phyloP scores from a whole-genome alignment of 2,797 vertebrate species.

The Sciurus carolinensis region DNA sequence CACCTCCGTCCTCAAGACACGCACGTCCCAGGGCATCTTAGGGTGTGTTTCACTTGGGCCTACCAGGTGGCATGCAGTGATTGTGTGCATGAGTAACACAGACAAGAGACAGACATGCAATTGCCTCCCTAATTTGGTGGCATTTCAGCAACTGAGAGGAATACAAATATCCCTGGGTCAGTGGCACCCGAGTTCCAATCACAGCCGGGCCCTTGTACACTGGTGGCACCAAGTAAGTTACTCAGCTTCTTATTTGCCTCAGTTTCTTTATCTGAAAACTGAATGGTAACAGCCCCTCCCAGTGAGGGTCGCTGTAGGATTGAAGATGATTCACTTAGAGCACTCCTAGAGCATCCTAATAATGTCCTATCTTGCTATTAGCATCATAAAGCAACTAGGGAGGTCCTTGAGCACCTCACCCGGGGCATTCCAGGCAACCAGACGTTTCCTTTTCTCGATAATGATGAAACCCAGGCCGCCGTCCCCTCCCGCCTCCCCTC shows the following conservation, averaged over 20 bases:
- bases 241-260: background rate
- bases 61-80: background rate
- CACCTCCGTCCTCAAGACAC: background rate
- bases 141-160: background rate
- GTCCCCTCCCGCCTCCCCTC: background rate
- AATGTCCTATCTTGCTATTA: too few species aligned
- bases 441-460: background rate
- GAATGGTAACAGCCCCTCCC: background rate
- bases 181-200: background rate
- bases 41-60: background rate
- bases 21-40: background rate
- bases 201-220: background rate
- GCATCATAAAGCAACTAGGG: background rate
- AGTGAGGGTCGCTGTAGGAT: background rate
- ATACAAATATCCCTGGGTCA: background rate
- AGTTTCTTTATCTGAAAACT: background rate
- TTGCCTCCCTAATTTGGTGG: background rate
- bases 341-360: fast-evolving
- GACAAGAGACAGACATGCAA: background rate
- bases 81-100: background rate
- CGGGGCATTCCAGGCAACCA: background rate
- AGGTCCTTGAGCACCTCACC: background rate
- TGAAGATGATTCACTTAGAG: background rate
- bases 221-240: background rate
- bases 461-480: background rate